Percentiles rank a stretch among this genome's conserved stretches.
These are phyloP conservation scores for Aspidiotus destructor DNA, from an alignment of 2,888 invertebrate genomes.

Conservation along the genomic window DNA sequence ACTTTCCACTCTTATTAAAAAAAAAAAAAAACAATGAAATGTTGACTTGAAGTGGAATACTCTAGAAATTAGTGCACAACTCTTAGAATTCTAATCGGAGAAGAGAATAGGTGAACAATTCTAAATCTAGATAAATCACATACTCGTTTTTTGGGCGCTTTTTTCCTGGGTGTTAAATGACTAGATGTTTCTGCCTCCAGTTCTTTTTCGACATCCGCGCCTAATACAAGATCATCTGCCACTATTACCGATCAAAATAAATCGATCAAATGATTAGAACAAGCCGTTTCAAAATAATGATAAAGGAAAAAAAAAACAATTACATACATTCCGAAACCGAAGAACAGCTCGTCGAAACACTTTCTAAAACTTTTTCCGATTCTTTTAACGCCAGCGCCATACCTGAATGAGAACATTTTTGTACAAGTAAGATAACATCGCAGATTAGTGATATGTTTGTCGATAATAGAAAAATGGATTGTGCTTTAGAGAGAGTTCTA, in stretches of 20 bases:
- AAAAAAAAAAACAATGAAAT: not conserved
- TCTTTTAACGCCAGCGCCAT: constrained; percentile 68
- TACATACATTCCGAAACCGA: constrained; percentile 26
- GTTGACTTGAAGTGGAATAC: not conserved
- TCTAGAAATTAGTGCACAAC: not conserved
- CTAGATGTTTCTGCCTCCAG: constrained; percentile 11
- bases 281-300: not conserved
- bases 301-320: not conserved
- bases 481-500: too few relatives aligned
- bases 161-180: constrained; percentile 18
- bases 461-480: too few relatives aligned
- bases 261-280: not conserved
- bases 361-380: constrained; percentile 42
- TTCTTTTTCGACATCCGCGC: constrained; percentile 11
- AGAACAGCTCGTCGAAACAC: constrained; percentile 26
- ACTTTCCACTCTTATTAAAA: not conserved
- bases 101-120: not conserved
- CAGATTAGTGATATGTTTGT: too few relatives aligned
- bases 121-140: constrained; percentile 1
- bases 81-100: not conserved
- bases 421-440: too few relatives aligned
- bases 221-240: constrained; percentile 22
- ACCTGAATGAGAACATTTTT: constrained; percentile 47
- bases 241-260: constrained; percentile 3
- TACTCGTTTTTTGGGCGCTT: constrained; percentile 16